Base-by-base conservation (phyloP, 2,888 invertebrate genomes). In the Patella ulyssiponensis region DNA sequence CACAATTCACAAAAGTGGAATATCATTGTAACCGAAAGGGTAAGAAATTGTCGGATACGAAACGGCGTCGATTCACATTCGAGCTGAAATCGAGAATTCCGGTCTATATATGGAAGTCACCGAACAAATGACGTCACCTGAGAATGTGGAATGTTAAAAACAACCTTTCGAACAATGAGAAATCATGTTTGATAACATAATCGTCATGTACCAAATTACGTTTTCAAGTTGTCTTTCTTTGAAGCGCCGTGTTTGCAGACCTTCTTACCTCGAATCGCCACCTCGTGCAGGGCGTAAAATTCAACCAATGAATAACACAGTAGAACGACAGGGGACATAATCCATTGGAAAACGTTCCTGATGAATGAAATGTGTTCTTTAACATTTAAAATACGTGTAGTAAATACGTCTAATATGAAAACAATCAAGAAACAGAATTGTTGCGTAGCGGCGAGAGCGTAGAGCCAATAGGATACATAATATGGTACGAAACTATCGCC, bases 351-450 rank as follows among this genome's bases (percentile, higher is more conserved):
- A 64, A 64, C 23, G 15, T 64, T 64, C 11, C 64, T 64, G 9
- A 23, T 23, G 11, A 64, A 64, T 23, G 20, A 64, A 12, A 64
- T 64, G 4, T 14, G 23, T 23, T 64, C 64, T 64, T 64, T 64
- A 64, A 64, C 64, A 64, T 23, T 23, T 20, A 64, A 64, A 64
- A 20, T 14, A 23, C 64, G 20, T 11, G 64, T 23, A 5, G 64
- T 23, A 64, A 64, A 64, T 20, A 64, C 64, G 23, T 64, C 64
- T 12, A 64, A 23, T 0, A 64, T 64, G 23, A 64, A 64, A 11
- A 64, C 64, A 64, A 64, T 14, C 64, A 64, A 64, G 23, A 64
- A 64, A 64, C 64, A 64, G 20, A 64, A 20, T 64, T 64, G 64
- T 64, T 64, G 64, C 20, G 20, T 3, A 64, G 64, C 64, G 23